Conservation (phyloP, 2,113 vertebrate species). For the Hemiprocne comata region DNA sequence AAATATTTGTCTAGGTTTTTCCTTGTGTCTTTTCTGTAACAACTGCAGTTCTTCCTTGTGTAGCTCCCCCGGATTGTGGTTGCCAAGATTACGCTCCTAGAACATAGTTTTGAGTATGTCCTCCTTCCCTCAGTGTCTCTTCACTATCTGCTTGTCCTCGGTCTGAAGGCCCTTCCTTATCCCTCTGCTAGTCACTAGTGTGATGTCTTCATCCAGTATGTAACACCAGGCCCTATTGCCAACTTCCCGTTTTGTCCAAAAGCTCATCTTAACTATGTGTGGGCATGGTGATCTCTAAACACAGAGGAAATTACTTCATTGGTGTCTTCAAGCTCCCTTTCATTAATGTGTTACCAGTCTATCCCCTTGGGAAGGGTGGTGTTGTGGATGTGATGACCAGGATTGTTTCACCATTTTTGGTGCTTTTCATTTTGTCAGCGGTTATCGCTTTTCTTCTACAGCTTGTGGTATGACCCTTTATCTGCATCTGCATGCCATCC, state of each 20-base stretch:
- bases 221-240: neutral
- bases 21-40: rapidly evolving
- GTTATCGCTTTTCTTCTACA: neutral
- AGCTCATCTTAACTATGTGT: neutral
- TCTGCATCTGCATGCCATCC: rapidly evolving
- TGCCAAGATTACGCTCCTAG: neutral
- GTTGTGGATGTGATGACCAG: neutral
- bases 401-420: neutral
- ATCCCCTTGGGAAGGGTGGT: neutral
- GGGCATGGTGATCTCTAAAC: neutral
- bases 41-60: neutral
- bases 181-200: rapidly evolving
- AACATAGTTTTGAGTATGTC: neutral
- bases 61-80: neutral
- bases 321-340: neutral
- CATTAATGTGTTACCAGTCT: neutral
- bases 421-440: neutral
- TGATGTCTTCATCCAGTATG: neutral
- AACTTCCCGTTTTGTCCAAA: neutral
- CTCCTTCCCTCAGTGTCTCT: neutral
- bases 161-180: neutral
- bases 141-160: neutral
- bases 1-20: neutral
- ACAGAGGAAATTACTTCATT: neutral
- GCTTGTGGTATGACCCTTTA: neutral